Evolutionary conservation across 1,140 invertebrate genomes (phyloP), one percentile per base, ranked within the genome.

Genomic region (Tetraneura akinire): DNA sequence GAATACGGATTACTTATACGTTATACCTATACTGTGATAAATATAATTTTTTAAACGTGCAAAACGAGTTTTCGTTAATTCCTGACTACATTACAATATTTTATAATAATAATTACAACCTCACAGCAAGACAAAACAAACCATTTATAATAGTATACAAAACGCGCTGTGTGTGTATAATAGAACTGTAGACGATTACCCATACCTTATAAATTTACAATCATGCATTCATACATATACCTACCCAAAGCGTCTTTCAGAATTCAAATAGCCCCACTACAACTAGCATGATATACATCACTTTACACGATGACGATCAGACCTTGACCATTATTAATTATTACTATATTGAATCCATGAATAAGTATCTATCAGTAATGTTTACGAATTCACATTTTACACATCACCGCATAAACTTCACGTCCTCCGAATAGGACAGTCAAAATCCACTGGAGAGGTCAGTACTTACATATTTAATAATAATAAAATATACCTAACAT

Each of bases 281-380:
- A 16, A 8, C 23, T 1, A 37, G 32, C 68, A n/a, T n/a, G 49
- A 32, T 32, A 64, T 10, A 10, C 62, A 37, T 6, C 37, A 37
- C 18, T 23, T 11, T 21, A 71, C n/a, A 71, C 23, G 16, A n/a
- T 37, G 32, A 45, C 60, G 60, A 37, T 23, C 29, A 76, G 73
- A 76, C 73, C 73, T 76, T 76, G 73, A 57, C 73, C 51, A 76
- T 76, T 55, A 74, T 42, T 49, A 23, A 16, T 11, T 26, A 73
- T 2, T 57, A 57, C 10, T n/a, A 13, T 42, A 57, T 60, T 42
- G 32, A 10, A 32, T 60, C 3, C 51, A 57, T 3, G 32, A 37
- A 37, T 37, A 37, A 37, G 51, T 57, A 76, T 23, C n/a, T 23
- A 55, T 76, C 73, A 57, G 73, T 76, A 23, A 76, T 57, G 13